These are phyloP conservation scores for Onychomys leucogaster DNA, from an alignment of 2,797 vertebrate species.

Conservation along the genomic window DNA sequence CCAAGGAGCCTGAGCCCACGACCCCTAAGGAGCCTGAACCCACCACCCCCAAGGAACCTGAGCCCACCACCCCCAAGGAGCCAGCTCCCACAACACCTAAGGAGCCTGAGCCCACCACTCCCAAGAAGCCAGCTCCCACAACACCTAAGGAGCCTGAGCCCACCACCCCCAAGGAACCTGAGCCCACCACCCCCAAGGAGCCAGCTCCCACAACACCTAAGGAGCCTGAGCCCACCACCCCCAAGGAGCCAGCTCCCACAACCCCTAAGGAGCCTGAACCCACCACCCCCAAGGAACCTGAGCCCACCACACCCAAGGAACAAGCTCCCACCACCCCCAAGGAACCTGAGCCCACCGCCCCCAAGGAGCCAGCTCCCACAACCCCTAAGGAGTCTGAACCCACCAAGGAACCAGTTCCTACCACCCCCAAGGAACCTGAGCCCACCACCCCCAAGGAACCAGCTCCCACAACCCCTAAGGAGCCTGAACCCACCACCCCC, in stretches of 20 bases:
- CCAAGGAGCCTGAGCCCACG: accelerated
- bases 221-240: neutral
- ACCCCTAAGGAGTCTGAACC: neutral
- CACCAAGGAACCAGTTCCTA: accelerated
- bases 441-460: neutral
- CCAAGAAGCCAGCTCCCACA: accelerated
- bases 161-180: neutral
- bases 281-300: neutral
- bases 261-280: neutral
- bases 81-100: accelerated
- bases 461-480: accelerated
- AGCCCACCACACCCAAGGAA: neutral
- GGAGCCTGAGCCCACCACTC: neutral
- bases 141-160: neutral
- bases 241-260: neutral
- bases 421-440: accelerated
- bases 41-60: accelerated
- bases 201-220: neutral
- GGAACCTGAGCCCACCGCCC: accelerated
- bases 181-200: neutral
- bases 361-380: neutral
- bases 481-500: accelerated
- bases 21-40: accelerated
- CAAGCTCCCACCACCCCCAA: neutral
- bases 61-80: neutral